Conservation (phyloP, 1,140 invertebrate species). For the Kradibia gibbosae region DNA sequence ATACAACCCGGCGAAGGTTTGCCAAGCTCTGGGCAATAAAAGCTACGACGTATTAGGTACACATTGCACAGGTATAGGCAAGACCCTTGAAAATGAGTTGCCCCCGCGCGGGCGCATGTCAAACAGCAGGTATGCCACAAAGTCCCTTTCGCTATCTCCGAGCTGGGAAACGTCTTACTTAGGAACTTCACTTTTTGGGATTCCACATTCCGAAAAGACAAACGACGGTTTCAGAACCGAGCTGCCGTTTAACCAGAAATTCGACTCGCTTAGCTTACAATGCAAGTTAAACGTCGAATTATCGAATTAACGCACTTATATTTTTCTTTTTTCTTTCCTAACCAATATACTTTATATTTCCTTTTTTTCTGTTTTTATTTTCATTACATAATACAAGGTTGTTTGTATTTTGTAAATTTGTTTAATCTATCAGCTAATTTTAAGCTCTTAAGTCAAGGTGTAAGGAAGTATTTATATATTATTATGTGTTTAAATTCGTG, state of each 20-base stretch:
- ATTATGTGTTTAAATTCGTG: too few relatives aligned
- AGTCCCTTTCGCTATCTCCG: neutral
- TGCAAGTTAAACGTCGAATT: neutral
- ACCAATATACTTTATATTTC: too few relatives aligned
- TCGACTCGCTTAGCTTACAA: neutral
- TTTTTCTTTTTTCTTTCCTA: neutral
- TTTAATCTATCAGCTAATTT: too few relatives aligned
- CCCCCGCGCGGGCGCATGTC: constrained; percentile 6
- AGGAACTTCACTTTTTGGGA: neutral
- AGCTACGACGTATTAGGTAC: constrained; percentile 8
- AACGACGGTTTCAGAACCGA: neutral
- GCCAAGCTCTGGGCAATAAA: constrained; percentile 14
- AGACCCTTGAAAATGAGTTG: constrained; percentile 26
- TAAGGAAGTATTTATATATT: too few relatives aligned
- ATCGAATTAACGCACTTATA: neutral
- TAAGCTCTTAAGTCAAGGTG: too few relatives aligned
- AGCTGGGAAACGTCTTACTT: neutral
- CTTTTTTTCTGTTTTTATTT: too few relatives aligned
- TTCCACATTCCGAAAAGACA: neutral
- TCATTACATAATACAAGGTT: too few relatives aligned
- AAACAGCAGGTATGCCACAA: constrained; percentile 11
- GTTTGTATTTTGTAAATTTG: too few relatives aligned
- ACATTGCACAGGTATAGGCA: neutral
- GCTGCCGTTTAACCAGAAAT: constrained; percentile 3
- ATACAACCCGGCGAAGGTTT: neutral